Evolutionary conservation across 2,888 invertebrate genomes (phyloP).

Genomic region (Phymatocera aterrima): DNA sequence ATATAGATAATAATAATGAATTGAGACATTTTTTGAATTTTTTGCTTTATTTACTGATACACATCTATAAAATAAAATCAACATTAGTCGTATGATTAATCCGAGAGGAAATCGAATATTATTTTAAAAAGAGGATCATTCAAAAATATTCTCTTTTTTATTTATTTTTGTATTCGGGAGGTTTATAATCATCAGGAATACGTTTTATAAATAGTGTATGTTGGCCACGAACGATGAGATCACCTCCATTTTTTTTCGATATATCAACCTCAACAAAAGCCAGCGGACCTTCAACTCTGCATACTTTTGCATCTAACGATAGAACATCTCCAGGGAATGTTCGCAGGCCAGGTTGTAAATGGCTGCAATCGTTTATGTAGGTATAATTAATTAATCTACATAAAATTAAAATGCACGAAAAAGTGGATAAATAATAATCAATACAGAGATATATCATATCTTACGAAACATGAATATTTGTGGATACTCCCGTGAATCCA

Average conservation of each 20-base stretch:
- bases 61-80: too few relatives aligned
- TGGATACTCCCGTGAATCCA: constrained; percentile 85
- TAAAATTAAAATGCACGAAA: constrained; percentile 39
- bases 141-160: too few relatives aligned
- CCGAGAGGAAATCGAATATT: too few relatives aligned
- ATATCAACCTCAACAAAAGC: constrained; percentile 17
- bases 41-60: too few relatives aligned
- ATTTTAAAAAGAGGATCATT: neutral
- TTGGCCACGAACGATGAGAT: constrained; percentile 32
- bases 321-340: constrained; percentile 88
- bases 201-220: neutral
- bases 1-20: too few relatives aligned
- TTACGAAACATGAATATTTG: constrained; percentile 89
- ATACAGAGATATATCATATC: constrained; percentile 49
- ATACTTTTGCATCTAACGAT: constrained; percentile 85
- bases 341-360: constrained; percentile 83
- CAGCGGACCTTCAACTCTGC: constrained; percentile 73
- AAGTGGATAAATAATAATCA: too few relatives aligned
- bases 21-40: too few relatives aligned
- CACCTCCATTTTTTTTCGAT: constrained; percentile 35
- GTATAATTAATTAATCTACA: neutral
- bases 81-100: too few relatives aligned
- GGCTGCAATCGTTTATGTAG: constrained; percentile 76
- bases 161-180: neutral
- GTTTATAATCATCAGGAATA: neutral